phyloP scores from a whole-genome alignment of 2,113 vertebrate species.

The Merops nubicus region DNA sequence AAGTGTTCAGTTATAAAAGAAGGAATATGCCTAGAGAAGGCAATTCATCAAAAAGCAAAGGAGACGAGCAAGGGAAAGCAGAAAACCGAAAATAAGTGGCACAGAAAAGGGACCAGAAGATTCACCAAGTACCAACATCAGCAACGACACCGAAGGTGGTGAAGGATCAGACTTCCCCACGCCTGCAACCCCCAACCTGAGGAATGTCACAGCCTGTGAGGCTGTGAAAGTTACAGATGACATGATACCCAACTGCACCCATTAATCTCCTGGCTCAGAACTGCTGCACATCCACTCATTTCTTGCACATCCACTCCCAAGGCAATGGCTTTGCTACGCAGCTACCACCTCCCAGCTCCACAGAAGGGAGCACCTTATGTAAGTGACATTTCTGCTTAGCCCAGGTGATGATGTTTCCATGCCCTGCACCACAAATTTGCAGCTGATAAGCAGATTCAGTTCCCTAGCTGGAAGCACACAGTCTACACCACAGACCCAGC shows the following conservation, averaged over 20 bases:
- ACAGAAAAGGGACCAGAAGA: background rate
- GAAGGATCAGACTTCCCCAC: background rate
- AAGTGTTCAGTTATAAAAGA: background rate
- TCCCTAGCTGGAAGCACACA: background rate
- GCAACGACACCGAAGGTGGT: background rate
- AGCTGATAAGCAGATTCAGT: background rate
- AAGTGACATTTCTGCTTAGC: background rate
- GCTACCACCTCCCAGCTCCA: background rate
- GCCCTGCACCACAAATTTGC: background rate
- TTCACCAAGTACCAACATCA: background rate
- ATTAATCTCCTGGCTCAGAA: background rate
- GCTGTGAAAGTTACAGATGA: background rate
- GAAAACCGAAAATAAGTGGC: background rate
- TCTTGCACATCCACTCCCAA: fast-evolving
- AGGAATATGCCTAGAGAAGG: background rate
- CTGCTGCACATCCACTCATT: fast-evolving
- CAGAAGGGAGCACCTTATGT: background rate
- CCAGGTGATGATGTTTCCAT: background rate
- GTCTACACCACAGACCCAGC: fast-evolving
- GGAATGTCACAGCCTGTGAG: background rate
- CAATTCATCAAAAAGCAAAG: background rate
- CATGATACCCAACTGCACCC: fast-evolving
- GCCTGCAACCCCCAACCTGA: background rate
- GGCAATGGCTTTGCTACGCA: background rate
- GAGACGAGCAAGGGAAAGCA: background rate